Conservation (phyloP, 2,113 vertebrate species). For the Onychostruthus taczanowskii region DNA sequence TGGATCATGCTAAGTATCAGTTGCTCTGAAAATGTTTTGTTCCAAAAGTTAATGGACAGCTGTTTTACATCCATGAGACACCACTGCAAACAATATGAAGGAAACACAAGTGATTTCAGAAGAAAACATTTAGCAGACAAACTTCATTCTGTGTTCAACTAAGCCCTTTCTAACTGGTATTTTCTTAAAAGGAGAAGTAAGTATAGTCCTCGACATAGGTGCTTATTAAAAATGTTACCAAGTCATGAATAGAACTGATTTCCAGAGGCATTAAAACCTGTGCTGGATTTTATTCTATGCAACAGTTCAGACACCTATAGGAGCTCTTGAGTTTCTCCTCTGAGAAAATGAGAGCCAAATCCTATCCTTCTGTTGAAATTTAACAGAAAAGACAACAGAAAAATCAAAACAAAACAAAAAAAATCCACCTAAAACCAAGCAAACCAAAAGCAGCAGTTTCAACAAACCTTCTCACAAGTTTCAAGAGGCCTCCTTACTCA, state of each 20-base stretch:
- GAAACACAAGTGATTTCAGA: not conserved
- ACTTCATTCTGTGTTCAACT: not conserved
- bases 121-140: not conserved
- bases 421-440: not conserved
- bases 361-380: not conserved
- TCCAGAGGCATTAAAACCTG: not conserved
- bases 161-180: not conserved
- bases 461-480: not conserved
- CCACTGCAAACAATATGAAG: not conserved
- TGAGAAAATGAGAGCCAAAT: not conserved
- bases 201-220: not conserved
- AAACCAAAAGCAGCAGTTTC: not conserved
- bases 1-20: not conserved
- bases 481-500: not conserved
- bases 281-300: not conserved
- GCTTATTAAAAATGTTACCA: not conserved
- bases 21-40: not conserved
- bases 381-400: not conserved
- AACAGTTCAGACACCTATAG: not conserved
- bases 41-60: not conserved
- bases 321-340: not conserved
- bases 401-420: not conserved
- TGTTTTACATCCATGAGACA: not conserved
- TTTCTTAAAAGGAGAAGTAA: not conserved
- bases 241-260: not conserved